Evolutionary conservation across 2,113 vertebrate species (phyloP).

Genomic region (Cebidichthys violaceus): DNA sequence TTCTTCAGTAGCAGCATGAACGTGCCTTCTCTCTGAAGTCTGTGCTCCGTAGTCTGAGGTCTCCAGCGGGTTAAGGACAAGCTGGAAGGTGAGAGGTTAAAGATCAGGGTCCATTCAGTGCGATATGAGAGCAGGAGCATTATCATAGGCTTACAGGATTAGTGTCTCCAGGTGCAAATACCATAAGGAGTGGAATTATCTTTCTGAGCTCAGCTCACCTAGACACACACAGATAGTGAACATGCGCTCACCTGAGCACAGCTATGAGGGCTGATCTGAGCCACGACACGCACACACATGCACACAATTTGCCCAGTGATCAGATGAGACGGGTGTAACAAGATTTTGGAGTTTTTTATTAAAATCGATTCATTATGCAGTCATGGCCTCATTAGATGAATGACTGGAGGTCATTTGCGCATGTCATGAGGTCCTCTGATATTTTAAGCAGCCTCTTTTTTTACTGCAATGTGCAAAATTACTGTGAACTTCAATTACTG

Average conservation of each 20-base stretch:
- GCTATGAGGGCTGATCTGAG: neutral
- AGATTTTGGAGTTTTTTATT: slow-evolving; percentile 17
- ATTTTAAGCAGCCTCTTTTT: slow-evolving; percentile 8
- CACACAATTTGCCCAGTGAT: neutral
- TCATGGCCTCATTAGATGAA: slow-evolving; percentile 6
- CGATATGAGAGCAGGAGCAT: slow-evolving; percentile 7
- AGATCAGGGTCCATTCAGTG: slow-evolving; percentile 17
- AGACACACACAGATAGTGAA: neutral
- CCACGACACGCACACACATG: neutral
- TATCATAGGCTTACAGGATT: slow-evolving; percentile 27
- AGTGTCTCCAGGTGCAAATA: slow-evolving; percentile 18
- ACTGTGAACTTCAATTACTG: neutral
- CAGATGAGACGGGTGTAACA: neutral
- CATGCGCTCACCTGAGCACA: neutral
- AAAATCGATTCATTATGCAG: slow-evolving; percentile 22
- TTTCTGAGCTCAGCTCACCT: slow-evolving; percentile 20
- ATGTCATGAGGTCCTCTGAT: slow-evolving; percentile 31
- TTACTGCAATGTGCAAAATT: neutral
- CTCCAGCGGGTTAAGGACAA: neutral
- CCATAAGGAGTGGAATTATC: slow-evolving; percentile 29
- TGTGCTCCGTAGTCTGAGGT: neutral
- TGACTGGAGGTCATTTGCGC: slow-evolving; percentile 23
- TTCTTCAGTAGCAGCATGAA: neutral
- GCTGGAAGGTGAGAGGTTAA: slow-evolving; percentile 43
- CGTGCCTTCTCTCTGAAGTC: neutral